A percentile compares a stretch with the other conserved stretches of the same genome.
Evolutionary conservation across 2,113 vertebrate genomes (phyloP).

Genomic region (Fukomys damarensis): DNA sequence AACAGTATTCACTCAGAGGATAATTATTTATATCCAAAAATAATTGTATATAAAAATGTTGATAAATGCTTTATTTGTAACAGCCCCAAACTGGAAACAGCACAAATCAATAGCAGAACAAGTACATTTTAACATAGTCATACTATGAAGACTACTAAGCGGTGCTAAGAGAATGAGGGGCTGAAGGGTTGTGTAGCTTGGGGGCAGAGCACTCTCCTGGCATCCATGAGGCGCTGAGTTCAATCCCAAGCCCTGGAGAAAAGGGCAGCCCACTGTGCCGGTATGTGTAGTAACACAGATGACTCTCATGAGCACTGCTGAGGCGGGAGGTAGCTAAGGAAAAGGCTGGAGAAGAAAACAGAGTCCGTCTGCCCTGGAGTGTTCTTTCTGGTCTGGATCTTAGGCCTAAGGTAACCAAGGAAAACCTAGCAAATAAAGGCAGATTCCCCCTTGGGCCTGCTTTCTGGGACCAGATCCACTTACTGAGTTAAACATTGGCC

Average conservation of each 20-base stretch:
- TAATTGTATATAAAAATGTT: not conserved
- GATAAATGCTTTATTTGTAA: constrained; percentile 22
- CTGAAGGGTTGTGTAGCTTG: too few relatives aligned
- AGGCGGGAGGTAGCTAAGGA: too few relatives aligned
- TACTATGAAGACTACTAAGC: not conserved
- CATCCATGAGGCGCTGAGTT: too few relatives aligned
- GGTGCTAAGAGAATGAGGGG: not conserved
- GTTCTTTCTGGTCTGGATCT: too few relatives aligned
- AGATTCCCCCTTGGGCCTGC: not conserved
- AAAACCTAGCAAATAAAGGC: not conserved
- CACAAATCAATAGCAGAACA: not conserved
- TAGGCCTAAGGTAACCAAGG: not conserved
- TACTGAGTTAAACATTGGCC: not conserved
- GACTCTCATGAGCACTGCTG: too few relatives aligned
- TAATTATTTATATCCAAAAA: not conserved
- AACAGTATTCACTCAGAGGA: not conserved
- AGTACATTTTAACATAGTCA: not conserved
- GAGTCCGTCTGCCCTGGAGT: too few relatives aligned
- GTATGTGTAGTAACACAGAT: too few relatives aligned
- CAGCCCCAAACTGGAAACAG: not conserved
- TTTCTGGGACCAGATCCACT: not conserved
- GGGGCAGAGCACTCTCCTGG: too few relatives aligned
- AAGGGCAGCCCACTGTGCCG: too few relatives aligned
- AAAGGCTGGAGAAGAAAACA: too few relatives aligned
- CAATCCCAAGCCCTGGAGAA: too few relatives aligned